Evolutionary conservation across 92 coral and sea anemone species (phyloP).

Genomic region (Diadumene lineata): DNA sequence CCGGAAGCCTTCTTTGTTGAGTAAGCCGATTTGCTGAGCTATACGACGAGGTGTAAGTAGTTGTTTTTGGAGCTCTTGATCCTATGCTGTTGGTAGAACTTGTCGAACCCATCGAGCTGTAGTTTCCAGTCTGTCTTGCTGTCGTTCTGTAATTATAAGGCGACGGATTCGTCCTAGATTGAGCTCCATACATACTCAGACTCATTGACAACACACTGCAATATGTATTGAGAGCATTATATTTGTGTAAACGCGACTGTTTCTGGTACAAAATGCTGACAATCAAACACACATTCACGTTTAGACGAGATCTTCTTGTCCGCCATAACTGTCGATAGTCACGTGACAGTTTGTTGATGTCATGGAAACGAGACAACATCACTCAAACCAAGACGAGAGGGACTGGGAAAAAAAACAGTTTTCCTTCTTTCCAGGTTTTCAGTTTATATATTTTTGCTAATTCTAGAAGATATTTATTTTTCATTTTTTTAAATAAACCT

Average conservation of each 20-base stretch:
- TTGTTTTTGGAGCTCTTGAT: conserved; percentile 18
- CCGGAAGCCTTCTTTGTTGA: conserved; percentile 37
- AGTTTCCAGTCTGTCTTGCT: conserved; percentile 6
- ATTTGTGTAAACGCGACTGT: not conserved
- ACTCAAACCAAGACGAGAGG: not conserved
- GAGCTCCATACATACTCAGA: conserved; percentile 34
- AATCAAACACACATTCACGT: not conserved
- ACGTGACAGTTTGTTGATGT: conserved; percentile 20
- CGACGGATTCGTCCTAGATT: conserved; percentile 19
- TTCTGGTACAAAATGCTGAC: conserved; percentile 25
- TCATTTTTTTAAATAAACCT: no score
- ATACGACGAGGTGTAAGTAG: conserved; percentile 23
- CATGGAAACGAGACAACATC: conserved; percentile 31
- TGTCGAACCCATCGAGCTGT: conserved; percentile 13
- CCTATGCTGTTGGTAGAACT: not conserved
- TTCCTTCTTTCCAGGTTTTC: no score
- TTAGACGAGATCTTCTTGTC: conserved; percentile 1
- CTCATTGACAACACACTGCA: conserved; percentile 29
- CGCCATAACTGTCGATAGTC: conserved; percentile 28
- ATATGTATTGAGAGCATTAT: conserved; percentile 23
- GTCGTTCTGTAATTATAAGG: conserved; percentile 16
- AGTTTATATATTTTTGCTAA: no score
- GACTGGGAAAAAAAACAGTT: conserved; percentile 3
- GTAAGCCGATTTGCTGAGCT: not conserved
- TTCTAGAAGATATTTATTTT: no score